Base-by-base conservation (phyloP, 1,140 invertebrate genomes). In the Tenebrio molitor region DNA sequence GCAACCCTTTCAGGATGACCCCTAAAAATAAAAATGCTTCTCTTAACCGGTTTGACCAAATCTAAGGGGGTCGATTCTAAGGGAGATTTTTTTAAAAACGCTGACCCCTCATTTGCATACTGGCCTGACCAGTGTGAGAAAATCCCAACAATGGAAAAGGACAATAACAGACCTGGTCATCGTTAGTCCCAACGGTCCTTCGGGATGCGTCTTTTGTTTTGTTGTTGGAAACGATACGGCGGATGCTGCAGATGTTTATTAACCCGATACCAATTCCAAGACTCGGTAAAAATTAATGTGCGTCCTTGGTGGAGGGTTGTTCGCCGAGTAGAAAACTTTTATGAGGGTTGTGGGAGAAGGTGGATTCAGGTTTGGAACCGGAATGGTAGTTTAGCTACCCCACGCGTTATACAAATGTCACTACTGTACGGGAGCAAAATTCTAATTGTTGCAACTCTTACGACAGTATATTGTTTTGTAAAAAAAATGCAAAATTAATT, bases 101-200 rank as follows among this genome's bases (percentile, higher is more conserved):
- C 46, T 76, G 76, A 77, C 76, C 76, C 74, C 62, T 75, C 41
- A 77, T 77, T 77, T 77, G 64, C 76, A 77, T 77, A 75, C 76
- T 53, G 68, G 74, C 72, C 64, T 77, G 76, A 77, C 76, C 76
- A 77, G 65, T 77, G 58, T 77, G 76, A 73, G 76, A 77, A 77
- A 74, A 72, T 62, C 44, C 23, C 21, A 46, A 58, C 50, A 58
- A 58, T 44, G 29, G n/a, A n/a, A 1, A 58, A 25, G 68, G 46
- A 34, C 23, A 21, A 16, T 19, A 34, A 29, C 2, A 16, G 34
- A n/a, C 44, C 19, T 58, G 41, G 69, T 69, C 41, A 69, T 50
- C 34, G 50, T 69, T 29, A n/a, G 17, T n/a, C n/a, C 19, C 62
- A 71, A 71, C 69, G 69, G 69, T 63, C 64, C 64, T 71, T 34